Base-by-base conservation (phyloP, 2,113 vertebrate species). In the Pterocles gutturalis region DNA sequence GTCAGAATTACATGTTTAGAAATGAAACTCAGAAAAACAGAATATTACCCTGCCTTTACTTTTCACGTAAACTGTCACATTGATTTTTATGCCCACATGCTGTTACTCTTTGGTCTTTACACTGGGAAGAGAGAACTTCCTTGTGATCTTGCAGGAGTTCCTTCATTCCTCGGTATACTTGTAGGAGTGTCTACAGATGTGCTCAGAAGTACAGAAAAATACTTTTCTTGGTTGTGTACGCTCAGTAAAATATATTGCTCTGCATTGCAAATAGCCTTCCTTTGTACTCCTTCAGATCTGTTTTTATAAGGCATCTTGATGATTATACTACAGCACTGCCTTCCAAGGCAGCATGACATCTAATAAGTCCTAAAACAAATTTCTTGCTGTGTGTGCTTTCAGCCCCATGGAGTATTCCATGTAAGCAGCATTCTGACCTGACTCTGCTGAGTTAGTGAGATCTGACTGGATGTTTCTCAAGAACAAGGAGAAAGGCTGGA, bases 241-340 rank as follows among this genome's bases (percentile, higher is more conserved):
- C 83, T 78, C 91, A 91, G 65, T 87, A 95, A 96, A 95, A 87
- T 36, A 14, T 81, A 89, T 84, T 72, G 93, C 86, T 95, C 89
- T 54, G 76, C 72, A 53, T 8, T 89, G 80, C 80, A 87, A 93
- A 89, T 64, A 79, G 46, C 31, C 83, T 88, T 90, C 75, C 82
- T 97, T 90, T 97, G 91, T 93, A 93, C 57, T 93, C 83, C 61
- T 89, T 92, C 73, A 95, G 88, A 93, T 92, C 83, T 93, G 61
- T 84, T 92, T 97, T 93, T 82, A 82, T 79, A 95, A 93, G 86
- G 70, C 89, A 72, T 95, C 70, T 51, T 67, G 77, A 85, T 81
- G 89, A 84, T 96, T 93, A 71, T 49, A 82, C 65, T 75, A 72
- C 77, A 92, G 77, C 48, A 54, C 31, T 54, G 84, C 85, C 45